A percentile compares a stretch with the other conserved stretches of the same genome.
Conservation (phyloP, 2,888 invertebrate genomes). For the Cetonia aurata region DNA sequence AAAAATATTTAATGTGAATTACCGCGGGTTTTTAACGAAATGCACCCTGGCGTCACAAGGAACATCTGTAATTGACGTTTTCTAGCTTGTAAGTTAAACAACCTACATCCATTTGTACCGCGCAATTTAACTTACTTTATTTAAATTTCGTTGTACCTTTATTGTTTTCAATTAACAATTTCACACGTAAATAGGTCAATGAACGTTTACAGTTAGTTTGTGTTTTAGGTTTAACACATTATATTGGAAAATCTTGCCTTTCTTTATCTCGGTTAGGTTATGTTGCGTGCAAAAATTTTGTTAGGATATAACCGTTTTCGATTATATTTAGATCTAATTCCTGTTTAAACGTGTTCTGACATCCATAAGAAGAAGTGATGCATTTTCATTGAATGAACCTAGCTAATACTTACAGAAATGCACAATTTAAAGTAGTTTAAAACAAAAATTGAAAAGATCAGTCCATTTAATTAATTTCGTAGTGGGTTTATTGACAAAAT, state of each 20-base stretch:
- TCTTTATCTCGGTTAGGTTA: slow-evolving; percentile 18
- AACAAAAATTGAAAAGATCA: no score
- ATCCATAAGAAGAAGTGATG: no score
- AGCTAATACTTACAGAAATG: no score
- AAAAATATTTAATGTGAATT: slow-evolving; percentile 58
- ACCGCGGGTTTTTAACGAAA: slow-evolving; percentile 55
- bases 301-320: slow-evolving; percentile 31
- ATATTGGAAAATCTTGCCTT: background rate
- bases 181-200: background rate
- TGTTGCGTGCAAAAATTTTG: slow-evolving; percentile 26
- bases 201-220: slow-evolving; percentile 4
- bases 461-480: no score
- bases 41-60: slow-evolving; percentile 54
- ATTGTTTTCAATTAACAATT: background rate
- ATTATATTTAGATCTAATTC: slow-evolving; percentile 19
- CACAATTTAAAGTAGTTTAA: no score
- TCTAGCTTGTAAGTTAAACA: slow-evolving; percentile 45
- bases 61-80: slow-evolving; percentile 56
- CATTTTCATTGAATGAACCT: no score
- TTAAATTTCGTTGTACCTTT: slow-evolving; percentile 17
- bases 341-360: background rate
- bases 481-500: no score
- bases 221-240: slow-evolving; percentile 8
- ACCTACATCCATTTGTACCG: slow-evolving; percentile 35
- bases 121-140: slow-evolving; percentile 26